phyloP scores from a whole-genome alignment of 2,888 invertebrate species.

The Uloborus plumipes region DNA sequence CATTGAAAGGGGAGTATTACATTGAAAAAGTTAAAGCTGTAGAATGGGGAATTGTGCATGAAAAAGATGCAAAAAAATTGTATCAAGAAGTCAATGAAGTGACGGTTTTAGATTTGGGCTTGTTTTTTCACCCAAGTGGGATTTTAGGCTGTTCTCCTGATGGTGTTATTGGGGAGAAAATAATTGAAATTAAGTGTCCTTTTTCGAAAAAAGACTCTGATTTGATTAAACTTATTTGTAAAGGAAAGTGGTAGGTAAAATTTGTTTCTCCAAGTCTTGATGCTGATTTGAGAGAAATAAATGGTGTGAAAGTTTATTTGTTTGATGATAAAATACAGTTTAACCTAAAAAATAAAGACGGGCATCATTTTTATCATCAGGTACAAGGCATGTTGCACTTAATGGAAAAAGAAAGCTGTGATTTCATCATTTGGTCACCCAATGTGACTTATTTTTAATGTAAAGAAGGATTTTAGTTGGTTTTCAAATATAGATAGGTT shows the following conservation, averaged over 20 bases:
- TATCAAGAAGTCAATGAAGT: conserved; percentile 3
- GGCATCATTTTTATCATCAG: too few species aligned
- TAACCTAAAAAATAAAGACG: too few species aligned
- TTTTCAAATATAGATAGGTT: too few species aligned
- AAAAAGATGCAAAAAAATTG: conserved; percentile 4
- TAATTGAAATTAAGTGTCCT: conserved; percentile 4
- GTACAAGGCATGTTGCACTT: too few species aligned
- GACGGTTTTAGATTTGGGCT: background rate
- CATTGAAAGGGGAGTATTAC: conserved; percentile 1
- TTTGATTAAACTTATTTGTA: background rate
- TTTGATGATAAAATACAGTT: too few species aligned
- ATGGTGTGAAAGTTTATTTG: too few species aligned
- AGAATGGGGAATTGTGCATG: conserved; percentile 1
- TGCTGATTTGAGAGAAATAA: background rate
- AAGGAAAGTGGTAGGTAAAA: background rate
- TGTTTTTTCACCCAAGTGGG: background rate
- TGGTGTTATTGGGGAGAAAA: background rate
- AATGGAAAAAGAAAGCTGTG: too few species aligned
- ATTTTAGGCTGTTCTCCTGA: conserved; percentile 5
- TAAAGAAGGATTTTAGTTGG: too few species aligned
- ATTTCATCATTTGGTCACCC: too few species aligned
- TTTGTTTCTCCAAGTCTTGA: background rate
- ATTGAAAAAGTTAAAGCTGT: conserved; percentile 1
- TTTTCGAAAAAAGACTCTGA: background rate
- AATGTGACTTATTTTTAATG: too few species aligned